Evolutionary conservation across 2,888 invertebrate genomes (phyloP).

Genomic region (Sminthurinus aureus): DNA sequence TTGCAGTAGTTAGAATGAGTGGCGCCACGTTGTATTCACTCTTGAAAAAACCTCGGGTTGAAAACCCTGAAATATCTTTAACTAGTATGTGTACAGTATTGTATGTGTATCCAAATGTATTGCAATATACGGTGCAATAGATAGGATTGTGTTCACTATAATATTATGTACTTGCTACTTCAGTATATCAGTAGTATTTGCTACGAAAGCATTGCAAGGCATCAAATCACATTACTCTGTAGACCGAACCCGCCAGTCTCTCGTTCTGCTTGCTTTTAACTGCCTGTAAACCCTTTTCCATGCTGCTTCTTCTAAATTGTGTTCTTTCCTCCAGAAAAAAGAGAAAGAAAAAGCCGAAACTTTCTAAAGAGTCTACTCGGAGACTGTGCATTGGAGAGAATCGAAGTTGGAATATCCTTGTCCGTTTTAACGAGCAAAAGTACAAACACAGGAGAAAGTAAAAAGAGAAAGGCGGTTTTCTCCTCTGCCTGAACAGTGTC

Average conservation of each 20-base stretch:
- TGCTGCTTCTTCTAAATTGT: slow-evolving; percentile 24
- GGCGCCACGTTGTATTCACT: slow-evolving; percentile 27
- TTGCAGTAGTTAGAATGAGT: no score
- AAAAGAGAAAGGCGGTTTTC: not conserved
- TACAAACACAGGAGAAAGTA: not conserved
- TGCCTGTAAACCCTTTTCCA: slow-evolving; percentile 21
- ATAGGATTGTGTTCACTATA: no score
- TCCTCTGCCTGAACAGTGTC: not conserved
- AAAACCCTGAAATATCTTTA: not conserved
- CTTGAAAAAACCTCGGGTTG: not conserved
- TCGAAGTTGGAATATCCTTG: slow-evolving; percentile 25
- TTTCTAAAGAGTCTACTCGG: slow-evolving; percentile 1
- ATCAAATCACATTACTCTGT: slow-evolving; percentile 17
- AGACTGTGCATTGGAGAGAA: slow-evolving; percentile 38
- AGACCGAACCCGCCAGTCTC: slow-evolving; percentile 15
- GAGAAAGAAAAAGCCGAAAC: not conserved
- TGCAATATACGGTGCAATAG: not conserved
- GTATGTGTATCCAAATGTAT: not conserved
- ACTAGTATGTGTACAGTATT: no score
- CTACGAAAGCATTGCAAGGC: slow-evolving; percentile 6
- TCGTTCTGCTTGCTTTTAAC: slow-evolving; percentile 13
- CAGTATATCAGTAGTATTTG: not conserved
- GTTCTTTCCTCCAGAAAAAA: slow-evolving; percentile 14
- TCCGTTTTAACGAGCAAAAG: not conserved
- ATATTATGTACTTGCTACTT: no score